These are phyloP conservation scores for Aphelinus atriplicis DNA, from an alignment of 1,140 invertebrate species.

Conservation along the genomic window DNA sequence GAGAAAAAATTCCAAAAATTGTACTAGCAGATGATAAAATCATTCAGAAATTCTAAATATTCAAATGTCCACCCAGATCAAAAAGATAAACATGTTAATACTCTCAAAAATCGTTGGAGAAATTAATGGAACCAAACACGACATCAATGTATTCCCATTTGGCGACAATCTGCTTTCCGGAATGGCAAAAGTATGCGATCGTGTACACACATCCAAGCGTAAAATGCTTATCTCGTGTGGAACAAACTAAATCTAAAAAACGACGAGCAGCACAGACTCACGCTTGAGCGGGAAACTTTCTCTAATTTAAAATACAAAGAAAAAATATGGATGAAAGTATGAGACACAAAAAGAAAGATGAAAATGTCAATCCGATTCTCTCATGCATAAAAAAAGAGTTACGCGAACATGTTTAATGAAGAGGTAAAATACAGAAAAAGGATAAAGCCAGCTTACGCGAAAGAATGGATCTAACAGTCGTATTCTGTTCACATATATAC, in stretches of 20 bases:
- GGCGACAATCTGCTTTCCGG: too few relatives aligned
- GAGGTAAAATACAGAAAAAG: background rate
- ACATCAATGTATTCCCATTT: too few relatives aligned
- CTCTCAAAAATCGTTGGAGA: too few relatives aligned
- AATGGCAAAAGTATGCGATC: too few relatives aligned
- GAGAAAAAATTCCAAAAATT: too few relatives aligned
- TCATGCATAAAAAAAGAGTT: background rate
- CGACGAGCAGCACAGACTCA: background rate
- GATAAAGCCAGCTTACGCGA: background rate
- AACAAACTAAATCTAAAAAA: background rate
- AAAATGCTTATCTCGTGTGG: background rate
- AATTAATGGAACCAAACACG: too few relatives aligned
- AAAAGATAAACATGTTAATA: too few relatives aligned
- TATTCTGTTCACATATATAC: too few relatives aligned
- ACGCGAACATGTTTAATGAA: constrained; percentile 7
- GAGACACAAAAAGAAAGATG: background rate
- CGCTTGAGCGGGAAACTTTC: background rate
- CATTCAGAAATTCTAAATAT: too few relatives aligned
- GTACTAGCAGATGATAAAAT: too few relatives aligned
- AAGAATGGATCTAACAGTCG: too few relatives aligned
- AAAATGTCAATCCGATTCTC: constrained; percentile 1
- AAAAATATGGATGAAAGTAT: background rate
- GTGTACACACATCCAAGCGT: background rate
- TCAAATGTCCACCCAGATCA: too few relatives aligned
- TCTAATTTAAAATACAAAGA: constrained; percentile 1